These are phyloP conservation scores for Eupsilia transversa DNA, from an alignment of 2,888 invertebrate genomes.

Conservation along the genomic window DNA sequence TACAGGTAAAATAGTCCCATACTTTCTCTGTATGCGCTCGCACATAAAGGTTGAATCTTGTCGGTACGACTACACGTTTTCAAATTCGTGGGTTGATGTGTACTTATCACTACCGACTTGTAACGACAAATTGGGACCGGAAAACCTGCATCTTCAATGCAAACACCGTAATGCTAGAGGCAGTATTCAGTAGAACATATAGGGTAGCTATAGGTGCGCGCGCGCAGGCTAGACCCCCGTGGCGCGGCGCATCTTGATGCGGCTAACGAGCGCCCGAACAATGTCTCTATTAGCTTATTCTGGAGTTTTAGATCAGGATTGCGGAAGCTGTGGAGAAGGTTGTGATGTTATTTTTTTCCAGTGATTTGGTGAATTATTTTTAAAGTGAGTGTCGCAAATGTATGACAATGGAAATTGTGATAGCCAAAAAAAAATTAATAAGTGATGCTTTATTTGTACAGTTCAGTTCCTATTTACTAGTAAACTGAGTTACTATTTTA, in stretches of 20 bases:
- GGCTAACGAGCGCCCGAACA: constrained; percentile 87
- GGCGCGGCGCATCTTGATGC: constrained; percentile 85
- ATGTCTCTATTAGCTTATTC: constrained; percentile 90
- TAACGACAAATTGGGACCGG: neutral
- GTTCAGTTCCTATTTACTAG: neutral
- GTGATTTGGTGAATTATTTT: neutral
- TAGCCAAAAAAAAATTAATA: neutral
- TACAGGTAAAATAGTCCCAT: too few species aligned
- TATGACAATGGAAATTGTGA: neutral
- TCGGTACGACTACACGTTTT: neutral
- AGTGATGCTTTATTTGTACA: neutral
- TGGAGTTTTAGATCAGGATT: constrained; percentile 79
- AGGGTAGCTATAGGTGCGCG: constrained; percentile 60
- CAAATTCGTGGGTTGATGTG: neutral
- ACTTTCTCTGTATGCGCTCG: too few species aligned
- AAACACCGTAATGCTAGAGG: constrained; percentile 18
- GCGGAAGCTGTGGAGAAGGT: constrained; percentile 66
- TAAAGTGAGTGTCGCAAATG: neutral
- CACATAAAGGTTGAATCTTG: neutral
- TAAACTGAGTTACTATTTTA: too few species aligned
- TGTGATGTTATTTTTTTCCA: constrained; percentile 1
- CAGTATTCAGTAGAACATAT: constrained; percentile 40
- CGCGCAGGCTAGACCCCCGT: constrained; percentile 80
- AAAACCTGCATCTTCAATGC: neutral
- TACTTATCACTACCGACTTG: neutral